A percentile compares a stretch with the other conserved stretches of the same genome.
Evolutionary conservation across 2,888 invertebrate species (phyloP).

Genomic region (Mimas tiliae): DNA sequence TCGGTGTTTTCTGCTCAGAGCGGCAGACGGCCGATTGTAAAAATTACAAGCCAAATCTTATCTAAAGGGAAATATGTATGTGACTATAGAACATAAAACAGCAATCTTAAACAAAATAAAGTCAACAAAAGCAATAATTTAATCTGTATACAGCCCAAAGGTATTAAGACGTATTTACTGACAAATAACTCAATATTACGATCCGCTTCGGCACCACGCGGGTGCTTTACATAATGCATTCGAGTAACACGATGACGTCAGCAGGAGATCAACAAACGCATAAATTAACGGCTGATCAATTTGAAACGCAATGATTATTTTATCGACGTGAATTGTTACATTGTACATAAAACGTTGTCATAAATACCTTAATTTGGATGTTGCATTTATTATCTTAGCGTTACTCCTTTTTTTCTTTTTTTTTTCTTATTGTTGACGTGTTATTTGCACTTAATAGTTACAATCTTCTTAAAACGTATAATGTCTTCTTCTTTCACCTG

Average conservation of each 20-base stretch:
- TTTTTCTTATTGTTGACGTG: background rate
- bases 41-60: too few species aligned
- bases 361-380: constrained; percentile 5
- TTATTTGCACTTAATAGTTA: background rate
- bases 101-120: too few species aligned
- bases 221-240: constrained; percentile 15
- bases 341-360: constrained; percentile 10
- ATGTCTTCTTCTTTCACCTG: too few species aligned
- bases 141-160: background rate
- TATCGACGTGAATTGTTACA: constrained; percentile 12
- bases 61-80: too few species aligned
- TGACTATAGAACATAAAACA: too few species aligned
- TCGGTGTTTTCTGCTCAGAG: too few species aligned
- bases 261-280: constrained; percentile 16
- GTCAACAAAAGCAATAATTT: background rate
- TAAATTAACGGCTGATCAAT: constrained; percentile 18
- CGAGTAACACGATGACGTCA: constrained; percentile 17
- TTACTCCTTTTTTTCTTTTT: background rate
- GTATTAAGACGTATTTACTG: background rate
- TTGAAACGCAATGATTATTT: constrained; percentile 12
- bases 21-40: too few species aligned
- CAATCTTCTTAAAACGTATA: too few species aligned
- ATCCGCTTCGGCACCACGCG: background rate
- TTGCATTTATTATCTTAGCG: background rate
- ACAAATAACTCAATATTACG: background rate